These are phyloP conservation scores for Byasa hedistus DNA, from an alignment of 2,888 invertebrate species.

Conservation along the genomic window DNA sequence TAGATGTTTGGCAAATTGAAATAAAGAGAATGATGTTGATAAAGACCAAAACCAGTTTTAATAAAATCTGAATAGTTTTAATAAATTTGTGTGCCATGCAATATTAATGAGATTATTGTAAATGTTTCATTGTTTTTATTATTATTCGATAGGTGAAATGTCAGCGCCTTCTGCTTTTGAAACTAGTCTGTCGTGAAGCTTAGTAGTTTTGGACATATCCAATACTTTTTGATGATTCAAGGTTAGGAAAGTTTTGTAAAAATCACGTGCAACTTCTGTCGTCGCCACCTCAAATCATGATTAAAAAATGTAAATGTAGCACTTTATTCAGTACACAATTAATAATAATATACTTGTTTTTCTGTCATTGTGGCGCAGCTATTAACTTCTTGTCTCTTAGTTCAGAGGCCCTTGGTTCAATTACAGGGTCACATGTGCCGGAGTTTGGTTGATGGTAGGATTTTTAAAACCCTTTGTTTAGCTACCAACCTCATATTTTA, in stretches of 20 bases:
- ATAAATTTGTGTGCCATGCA: slow-evolving; percentile 64
- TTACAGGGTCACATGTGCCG: too few relatives aligned
- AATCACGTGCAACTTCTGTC: slow-evolving; percentile 23
- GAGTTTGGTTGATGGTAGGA: too few relatives aligned
- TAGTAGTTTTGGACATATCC: slow-evolving; percentile 40
- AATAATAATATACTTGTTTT: neutral
- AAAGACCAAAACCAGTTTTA: slow-evolving; percentile 30
- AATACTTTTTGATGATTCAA: slow-evolving; percentile 44
- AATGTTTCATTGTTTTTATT: slow-evolving; percentile 45
- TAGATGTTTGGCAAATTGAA: slow-evolving; percentile 26
- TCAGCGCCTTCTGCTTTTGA: slow-evolving; percentile 7
- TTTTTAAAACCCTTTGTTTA: too few relatives aligned
- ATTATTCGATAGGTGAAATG: slow-evolving; percentile 11
- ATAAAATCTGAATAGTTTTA: slow-evolving; percentile 46
- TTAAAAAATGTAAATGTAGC: neutral
- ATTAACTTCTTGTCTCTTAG: too few relatives aligned
- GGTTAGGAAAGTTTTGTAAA: slow-evolving; percentile 52
- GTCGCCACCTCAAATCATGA: neutral
- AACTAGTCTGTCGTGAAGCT: slow-evolving; percentile 46
- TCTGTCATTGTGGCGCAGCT: neutral
- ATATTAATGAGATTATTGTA: slow-evolving; percentile 44
- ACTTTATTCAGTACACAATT: neutral
- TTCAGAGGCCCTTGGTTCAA: too few relatives aligned
- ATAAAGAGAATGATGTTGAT: slow-evolving; percentile 32
- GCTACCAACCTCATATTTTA: too few relatives aligned